Conservation (phyloP, 2,797 vertebrate species). For the Anisognathus igniventris region DNA sequence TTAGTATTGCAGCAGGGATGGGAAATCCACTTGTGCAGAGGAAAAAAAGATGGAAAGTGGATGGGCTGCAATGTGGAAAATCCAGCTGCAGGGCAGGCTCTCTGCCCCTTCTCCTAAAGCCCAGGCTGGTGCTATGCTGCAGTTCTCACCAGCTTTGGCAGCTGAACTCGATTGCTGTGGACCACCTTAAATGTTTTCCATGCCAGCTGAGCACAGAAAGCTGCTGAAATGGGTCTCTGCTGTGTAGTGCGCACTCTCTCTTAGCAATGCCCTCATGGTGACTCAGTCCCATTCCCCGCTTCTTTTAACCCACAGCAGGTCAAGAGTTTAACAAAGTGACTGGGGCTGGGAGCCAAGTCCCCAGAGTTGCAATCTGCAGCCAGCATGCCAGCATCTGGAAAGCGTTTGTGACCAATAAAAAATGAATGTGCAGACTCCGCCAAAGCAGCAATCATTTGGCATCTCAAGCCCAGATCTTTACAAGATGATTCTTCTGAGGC, state of each 20-base stretch:
- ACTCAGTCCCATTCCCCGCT: slow-evolving; percentile 60
- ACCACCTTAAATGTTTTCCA: slow-evolving; percentile 62
- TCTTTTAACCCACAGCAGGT: slow-evolving; percentile 71
- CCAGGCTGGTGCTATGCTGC: background rate
- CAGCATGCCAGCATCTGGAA: slow-evolving; percentile 73
- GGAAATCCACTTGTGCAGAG: slow-evolving; percentile 32
- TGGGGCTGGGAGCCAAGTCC: slow-evolving; percentile 63
- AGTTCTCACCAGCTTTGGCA: slow-evolving; percentile 28
- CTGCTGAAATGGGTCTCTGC: slow-evolving; percentile 51
- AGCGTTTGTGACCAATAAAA: slow-evolving; percentile 69
- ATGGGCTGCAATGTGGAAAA: slow-evolving; percentile 12
- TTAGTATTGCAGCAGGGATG: slow-evolving; percentile 4
- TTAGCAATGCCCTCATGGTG: slow-evolving; percentile 55
- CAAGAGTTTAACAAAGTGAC: slow-evolving; percentile 76
- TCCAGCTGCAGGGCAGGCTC: background rate
- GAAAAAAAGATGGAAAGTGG: background rate
- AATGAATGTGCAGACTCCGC: slow-evolving; percentile 63
- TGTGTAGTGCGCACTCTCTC: slow-evolving; percentile 1
- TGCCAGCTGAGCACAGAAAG: slow-evolving; percentile 50
- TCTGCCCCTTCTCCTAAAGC: background rate
- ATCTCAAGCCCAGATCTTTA: slow-evolving; percentile 55
- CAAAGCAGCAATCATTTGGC: slow-evolving; percentile 69
- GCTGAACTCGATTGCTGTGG: slow-evolving; percentile 16
- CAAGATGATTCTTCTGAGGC: slow-evolving; percentile 65
- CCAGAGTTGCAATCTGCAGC: slow-evolving; percentile 59